These are phyloP conservation scores for Zaprionus lineosus DNA, from an alignment of 2,888 invertebrate genomes.

Conservation along the genomic window DNA sequence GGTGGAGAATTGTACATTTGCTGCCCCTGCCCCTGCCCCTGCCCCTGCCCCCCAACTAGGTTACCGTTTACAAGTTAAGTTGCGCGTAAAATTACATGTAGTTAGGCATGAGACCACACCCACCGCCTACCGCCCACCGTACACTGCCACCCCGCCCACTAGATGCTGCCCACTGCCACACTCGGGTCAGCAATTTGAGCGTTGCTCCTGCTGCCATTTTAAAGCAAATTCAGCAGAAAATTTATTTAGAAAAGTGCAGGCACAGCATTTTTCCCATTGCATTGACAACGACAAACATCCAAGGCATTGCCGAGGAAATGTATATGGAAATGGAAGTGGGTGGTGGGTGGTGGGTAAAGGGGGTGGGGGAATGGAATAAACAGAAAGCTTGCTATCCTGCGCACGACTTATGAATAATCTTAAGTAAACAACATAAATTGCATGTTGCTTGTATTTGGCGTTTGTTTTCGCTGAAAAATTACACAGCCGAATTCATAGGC, in stretches of 20 bases:
- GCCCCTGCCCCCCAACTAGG: neutral
- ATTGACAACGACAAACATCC: conserved; percentile 53
- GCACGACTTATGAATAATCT: conserved; percentile 63
- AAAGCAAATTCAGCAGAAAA: conserved; percentile 78
- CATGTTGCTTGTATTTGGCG: conserved; percentile 55
- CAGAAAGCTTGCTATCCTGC: conserved; percentile 10
- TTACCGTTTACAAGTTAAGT: conserved; percentile 74
- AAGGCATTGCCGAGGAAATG: no score
- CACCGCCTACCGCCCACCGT: conserved; percentile 1
- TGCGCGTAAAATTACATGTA: conserved; percentile 82
- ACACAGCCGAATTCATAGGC: conserved; percentile 62
- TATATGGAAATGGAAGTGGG: no score
- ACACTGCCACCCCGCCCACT: no score
- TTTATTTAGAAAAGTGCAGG: conserved; percentile 76
- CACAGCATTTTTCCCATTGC: conserved; percentile 60
- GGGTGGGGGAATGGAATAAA: no score
- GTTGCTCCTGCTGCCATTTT: conserved; percentile 35
- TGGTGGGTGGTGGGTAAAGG: no score
- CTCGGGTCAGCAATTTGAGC: conserved; percentile 74
- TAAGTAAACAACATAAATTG: conserved; percentile 73
- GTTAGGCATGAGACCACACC: conserved; percentile 66
- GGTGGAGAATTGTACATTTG: neutral
- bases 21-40: neutral
- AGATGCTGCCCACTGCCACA: no score
- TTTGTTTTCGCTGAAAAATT: conserved; percentile 60